These are phyloP conservation scores for Lota lota DNA, from an alignment of 2,113 vertebrate genomes.

Conservation along the genomic window DNA sequence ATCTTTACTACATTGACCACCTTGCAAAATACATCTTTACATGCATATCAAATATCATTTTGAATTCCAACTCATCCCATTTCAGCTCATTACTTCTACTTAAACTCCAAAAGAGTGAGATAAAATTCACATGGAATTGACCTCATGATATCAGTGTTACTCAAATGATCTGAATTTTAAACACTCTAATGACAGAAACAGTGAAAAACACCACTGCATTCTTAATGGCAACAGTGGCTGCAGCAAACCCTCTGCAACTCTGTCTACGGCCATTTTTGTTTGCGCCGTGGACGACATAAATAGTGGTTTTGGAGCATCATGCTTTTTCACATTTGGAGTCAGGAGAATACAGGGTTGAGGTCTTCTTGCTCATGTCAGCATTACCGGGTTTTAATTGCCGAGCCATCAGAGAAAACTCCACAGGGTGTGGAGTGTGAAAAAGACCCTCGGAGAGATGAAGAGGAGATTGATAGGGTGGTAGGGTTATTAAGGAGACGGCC, in stretches of 20 bases:
- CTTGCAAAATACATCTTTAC: too few species aligned
- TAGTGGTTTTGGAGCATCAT: slow-evolving; percentile 36
- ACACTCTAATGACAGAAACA: neutral
- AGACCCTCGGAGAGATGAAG: neutral
- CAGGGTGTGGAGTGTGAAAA: slow-evolving; percentile 45
- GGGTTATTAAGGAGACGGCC: too few species aligned
- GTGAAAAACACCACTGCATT: neutral
- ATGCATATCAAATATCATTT: too few species aligned
- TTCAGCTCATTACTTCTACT: too few species aligned
- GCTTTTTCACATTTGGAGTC: slow-evolving; percentile 36
- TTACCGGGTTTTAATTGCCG: slow-evolving; percentile 48
- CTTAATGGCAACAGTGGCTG: neutral
- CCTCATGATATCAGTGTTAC: neutral
- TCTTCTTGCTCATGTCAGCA: slow-evolving; percentile 46
- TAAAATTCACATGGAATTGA: too few species aligned
- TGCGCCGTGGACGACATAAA: neutral
- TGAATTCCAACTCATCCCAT: too few species aligned
- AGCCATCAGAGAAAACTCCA: slow-evolving; percentile 43
- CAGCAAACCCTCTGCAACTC: slow-evolving; percentile 8
- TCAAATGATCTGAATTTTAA: neutral
- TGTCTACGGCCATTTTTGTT: slow-evolving; percentile 14
- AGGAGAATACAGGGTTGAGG: slow-evolving; percentile 42
- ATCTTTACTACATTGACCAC: too few species aligned
- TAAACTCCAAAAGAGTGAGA: too few species aligned
- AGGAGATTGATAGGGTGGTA: neutral